Percentiles rank a stretch among this genome's conserved stretches.
Evolutionary conservation across 2,797 vertebrate species (phyloP).

Genomic region (Chiroxiphia lanceolata): DNA sequence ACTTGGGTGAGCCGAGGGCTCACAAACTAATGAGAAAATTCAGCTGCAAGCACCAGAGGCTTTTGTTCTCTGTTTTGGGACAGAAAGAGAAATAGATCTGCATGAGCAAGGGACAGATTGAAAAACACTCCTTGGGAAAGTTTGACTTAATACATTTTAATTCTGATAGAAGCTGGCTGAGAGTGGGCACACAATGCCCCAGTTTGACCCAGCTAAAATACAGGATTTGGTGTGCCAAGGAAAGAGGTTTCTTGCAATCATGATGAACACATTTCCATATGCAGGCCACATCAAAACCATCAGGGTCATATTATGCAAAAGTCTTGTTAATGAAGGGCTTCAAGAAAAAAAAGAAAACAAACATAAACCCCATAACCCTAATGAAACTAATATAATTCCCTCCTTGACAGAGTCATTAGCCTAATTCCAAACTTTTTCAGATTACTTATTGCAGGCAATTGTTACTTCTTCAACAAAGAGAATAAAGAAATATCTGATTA

Average conservation of each 20-base stretch:
- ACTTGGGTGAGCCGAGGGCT: background rate
- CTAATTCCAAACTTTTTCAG: background rate
- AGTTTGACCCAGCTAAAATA: background rate
- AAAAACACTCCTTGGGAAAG: background rate
- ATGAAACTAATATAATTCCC: background rate
- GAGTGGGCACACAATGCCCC: background rate
- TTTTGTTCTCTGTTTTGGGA: background rate
- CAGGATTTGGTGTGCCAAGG: background rate
- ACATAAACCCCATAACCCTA: background rate
- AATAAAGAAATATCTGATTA: background rate
- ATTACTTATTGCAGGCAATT: background rate
- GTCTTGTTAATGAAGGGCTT: background rate
- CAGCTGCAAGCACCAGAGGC: background rate
- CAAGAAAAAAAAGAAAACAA: background rate
- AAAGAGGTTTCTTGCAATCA: background rate
- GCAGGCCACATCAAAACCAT: background rate
- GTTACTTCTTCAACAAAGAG: background rate
- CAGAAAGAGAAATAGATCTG: background rate
- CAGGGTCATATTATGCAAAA: background rate
- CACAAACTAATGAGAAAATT: conserved; percentile 7
- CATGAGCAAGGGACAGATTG: background rate
- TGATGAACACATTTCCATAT: background rate
- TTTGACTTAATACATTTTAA: background rate
- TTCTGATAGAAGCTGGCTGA: background rate
- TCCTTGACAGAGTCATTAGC: background rate